Evolutionary conservation across 2,113 vertebrate genomes (phyloP), one percentile per base, ranked within the genome.

Genomic region (Chinchilla lanigera): DNA sequence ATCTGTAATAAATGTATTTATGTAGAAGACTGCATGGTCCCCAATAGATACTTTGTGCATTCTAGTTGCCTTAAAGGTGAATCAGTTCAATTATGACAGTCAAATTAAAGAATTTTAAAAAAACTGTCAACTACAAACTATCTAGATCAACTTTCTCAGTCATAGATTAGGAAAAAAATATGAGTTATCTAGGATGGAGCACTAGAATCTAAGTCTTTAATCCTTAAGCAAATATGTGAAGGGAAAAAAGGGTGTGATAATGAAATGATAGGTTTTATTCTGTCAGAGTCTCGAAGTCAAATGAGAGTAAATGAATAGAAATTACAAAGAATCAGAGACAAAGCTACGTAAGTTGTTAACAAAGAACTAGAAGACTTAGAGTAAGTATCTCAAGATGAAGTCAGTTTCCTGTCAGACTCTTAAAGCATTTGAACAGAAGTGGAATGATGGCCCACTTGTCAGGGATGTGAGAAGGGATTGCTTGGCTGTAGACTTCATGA

Each of bases 111-210:
- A 77, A 10, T 95, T 86, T 30, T 12, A 30, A 54, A 44, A 83
- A 82, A 86, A 90, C 92, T 71, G 10, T 94, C 75, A 90, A n/a
- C 67, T 91, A 77, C 86, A 97, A 93, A 60, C 67, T 63, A 85
- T 50, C 38, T 92, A 91, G 20, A 75, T 38, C 28, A 89, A 86
- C 33, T 75, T 84, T 58, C 81, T 92, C 54, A 92, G 14, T n/a
- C 44, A 71, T 11, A 81, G 8, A 65, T 58, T 81, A 93, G 26
- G 13, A 2, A 78, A 71, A 65, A 35, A 54, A 85, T 63, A 13
- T 69, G 13, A 94, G 47, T 38, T 54, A 28, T 41, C 41, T 80
- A 61, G 35, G n/a, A 22, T 61, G 7, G 50, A 90, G 75, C 19
- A 77, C 28, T 54, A 50, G 56, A 86, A 93, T 58, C 24, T 52